Conservation (phyloP, 2,888 invertebrate species). For the Microplitis deprimator region DNA sequence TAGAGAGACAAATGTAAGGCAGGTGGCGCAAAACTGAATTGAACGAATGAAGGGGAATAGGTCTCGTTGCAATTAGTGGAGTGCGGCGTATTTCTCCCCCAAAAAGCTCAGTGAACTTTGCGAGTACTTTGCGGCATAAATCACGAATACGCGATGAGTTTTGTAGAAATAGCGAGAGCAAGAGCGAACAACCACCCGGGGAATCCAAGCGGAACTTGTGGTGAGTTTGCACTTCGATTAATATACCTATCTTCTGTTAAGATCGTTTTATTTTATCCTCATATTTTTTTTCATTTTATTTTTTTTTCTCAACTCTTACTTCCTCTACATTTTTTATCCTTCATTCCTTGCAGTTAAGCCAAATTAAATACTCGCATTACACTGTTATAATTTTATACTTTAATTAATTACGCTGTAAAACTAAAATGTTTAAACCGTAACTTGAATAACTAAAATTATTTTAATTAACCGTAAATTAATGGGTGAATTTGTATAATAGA, state of each 20-base stretch:
- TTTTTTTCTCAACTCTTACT: neutral
- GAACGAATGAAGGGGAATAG: conserved; percentile 35
- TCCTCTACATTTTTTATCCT: neutral
- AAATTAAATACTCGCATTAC: neutral
- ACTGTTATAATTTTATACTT: neutral
- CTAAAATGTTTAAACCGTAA: neutral
- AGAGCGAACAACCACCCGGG: conserved; percentile 21
- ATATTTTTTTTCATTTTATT: conserved; percentile 3
- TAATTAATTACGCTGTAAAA: neutral
- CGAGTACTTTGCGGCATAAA: conserved; percentile 39
- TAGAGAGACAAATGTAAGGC: conserved; percentile 6
- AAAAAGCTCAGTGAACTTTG: conserved; percentile 35
- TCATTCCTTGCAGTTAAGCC: neutral
- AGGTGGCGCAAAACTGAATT: conserved; percentile 36
- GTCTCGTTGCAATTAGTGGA: conserved; percentile 39
- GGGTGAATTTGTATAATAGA: neutral
- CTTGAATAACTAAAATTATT: neutral
- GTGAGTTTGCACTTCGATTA: conserved; percentile 41
- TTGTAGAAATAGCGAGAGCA: conserved; percentile 29
- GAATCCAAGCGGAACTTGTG: conserved; percentile 35
- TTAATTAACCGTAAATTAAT: neutral
- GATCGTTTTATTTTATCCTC: conserved; percentile 16
- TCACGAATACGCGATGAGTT: conserved; percentile 41
- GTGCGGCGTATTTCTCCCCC: conserved; percentile 28
- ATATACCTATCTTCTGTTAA: conserved; percentile 38